phyloP scores from a whole-genome alignment of 2,113 vertebrate species.

The Falcunculus frontatus region DNA sequence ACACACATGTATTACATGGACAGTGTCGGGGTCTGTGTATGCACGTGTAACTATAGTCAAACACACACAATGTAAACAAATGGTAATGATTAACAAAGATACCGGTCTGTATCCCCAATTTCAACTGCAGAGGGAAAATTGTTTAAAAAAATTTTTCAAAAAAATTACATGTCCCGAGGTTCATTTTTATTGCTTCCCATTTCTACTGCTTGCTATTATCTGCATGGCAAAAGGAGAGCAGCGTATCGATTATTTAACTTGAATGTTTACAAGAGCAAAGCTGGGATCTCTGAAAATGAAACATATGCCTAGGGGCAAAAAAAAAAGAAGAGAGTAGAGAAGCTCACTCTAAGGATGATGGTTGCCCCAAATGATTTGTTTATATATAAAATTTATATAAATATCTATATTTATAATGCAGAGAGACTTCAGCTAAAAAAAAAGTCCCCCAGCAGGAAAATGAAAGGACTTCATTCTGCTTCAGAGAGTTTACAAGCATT shows the following conservation, averaged over 20 bases:
- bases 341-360: conserved; percentile 23
- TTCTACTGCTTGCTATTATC: not conserved
- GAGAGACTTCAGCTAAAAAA: conserved; percentile 28
- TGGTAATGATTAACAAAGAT: conserved; percentile 70
- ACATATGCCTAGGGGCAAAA: not conserved
- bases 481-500: conserved; percentile 57
- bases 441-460: conserved; percentile 36
- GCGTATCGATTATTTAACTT: conserved; percentile 68
- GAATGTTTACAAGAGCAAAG: conserved; percentile 55
- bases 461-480: conserved; percentile 54
- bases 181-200: conserved; percentile 30
- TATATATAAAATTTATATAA: not conserved
- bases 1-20: not conserved
- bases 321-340: not conserved
- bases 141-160: not conserved
- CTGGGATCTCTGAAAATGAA: conserved; percentile 53
- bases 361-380: conserved; percentile 42
- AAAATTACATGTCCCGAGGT: not conserved
- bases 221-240: conserved; percentile 41
- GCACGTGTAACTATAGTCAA: conserved; percentile 37
- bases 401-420: conserved; percentile 5
- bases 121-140: conserved; percentile 46
- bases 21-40: not conserved
- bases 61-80: conserved; percentile 68
- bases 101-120: conserved; percentile 58